Evolutionary conservation across 2,888 invertebrate genomes (phyloP).

Genomic region (Lampropteryx suffumata): DNA sequence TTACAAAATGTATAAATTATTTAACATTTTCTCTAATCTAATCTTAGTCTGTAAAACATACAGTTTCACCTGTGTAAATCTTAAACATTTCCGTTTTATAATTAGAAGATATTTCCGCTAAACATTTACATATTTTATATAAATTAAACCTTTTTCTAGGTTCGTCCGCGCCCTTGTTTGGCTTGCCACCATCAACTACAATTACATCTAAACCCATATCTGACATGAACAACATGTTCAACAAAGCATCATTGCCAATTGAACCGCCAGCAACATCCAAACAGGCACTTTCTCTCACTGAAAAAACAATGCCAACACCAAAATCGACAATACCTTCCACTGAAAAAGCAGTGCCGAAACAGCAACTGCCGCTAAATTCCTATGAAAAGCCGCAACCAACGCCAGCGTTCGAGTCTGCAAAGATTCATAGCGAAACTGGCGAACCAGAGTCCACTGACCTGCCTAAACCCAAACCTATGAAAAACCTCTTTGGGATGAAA

Average conservation of each 20-base stretch:
- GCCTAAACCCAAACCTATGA: constrained; percentile 53
- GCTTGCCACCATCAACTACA: constrained; percentile 42
- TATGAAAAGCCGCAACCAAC: constrained; percentile 36
- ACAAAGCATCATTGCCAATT: constrained; percentile 51
- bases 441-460: constrained; percentile 50
- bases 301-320: constrained; percentile 33
- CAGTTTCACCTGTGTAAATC: too few species aligned
- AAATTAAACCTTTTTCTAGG: constrained; percentile 11
- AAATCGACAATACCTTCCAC: constrained; percentile 13
- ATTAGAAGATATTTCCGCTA: too few species aligned
- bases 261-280: constrained; percentile 11
- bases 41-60: too few species aligned
- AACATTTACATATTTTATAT: not conserved
- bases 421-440: constrained; percentile 55
- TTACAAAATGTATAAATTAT: too few species aligned
- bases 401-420: not conserved
- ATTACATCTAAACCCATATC: constrained; percentile 61
- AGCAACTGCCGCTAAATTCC: not conserved
- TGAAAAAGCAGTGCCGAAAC: constrained; percentile 32
- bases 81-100: too few species aligned
- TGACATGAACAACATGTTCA: constrained; percentile 57
- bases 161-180: constrained; percentile 42
- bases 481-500: constrained; percentile 57
- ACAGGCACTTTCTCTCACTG: constrained; percentile 10
- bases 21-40: too few species aligned